These are phyloP conservation scores for Anolis sagrei DNA, from an alignment of 2,113 vertebrate genomes.

Conservation along the genomic window DNA sequence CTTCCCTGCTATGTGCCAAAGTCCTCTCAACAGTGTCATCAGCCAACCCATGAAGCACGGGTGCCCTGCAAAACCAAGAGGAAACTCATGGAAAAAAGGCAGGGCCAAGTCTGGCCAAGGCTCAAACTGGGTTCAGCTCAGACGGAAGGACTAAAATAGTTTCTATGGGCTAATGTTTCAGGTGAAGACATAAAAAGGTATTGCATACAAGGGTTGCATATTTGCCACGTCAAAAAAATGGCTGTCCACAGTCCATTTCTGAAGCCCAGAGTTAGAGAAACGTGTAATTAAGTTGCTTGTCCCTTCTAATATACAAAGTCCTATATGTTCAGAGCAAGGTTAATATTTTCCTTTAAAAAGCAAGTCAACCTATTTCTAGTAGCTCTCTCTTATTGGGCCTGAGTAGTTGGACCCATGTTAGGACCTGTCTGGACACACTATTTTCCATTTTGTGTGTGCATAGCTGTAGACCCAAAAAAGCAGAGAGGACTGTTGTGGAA, in stretches of 20 bases:
- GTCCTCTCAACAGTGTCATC: not conserved
- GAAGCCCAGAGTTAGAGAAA: not conserved
- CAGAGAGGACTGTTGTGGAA: not conserved
- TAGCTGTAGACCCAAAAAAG: not conserved
- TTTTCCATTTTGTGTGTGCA: not conserved
- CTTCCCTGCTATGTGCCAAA: not conserved
- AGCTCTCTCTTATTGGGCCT: not conserved
- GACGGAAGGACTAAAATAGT: not conserved
- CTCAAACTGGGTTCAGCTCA: not conserved
- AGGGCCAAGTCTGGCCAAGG: not conserved
- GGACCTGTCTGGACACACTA: not conserved
- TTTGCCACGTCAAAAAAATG: not conserved
- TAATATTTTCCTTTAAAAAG: not conserved
- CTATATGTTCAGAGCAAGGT: not conserved
- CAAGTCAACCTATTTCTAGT: not conserved
- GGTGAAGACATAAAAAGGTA: not conserved
- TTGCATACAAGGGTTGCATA: not conserved
- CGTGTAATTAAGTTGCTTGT: not conserved
- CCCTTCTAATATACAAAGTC: not conserved
- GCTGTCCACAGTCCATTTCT: not conserved
- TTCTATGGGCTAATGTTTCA: not conserved
- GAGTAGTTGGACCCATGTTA: not conserved
- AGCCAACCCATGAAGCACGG: not conserved
- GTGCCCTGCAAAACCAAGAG: fast-evolving
- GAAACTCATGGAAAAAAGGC: fast-evolving